A percentile compares a stretch with the other conserved stretches of the same genome.
Conservation (phyloP, 2,113 vertebrate genomes). For the Trematocara marginatum region DNA sequence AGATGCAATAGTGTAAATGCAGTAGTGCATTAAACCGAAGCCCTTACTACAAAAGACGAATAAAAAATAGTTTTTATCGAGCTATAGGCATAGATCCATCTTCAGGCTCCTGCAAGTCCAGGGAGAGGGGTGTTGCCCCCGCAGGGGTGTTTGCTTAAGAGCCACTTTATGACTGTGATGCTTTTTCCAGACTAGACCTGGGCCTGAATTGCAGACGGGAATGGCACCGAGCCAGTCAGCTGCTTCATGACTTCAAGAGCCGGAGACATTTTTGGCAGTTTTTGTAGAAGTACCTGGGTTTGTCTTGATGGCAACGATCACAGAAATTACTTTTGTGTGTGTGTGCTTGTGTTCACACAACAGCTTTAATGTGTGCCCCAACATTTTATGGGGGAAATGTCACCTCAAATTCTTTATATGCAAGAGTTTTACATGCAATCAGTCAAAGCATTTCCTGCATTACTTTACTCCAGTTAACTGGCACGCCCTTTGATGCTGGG, state of each 20-base stretch:
- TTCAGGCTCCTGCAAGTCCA: constrained; percentile 5
- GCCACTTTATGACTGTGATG: constrained; percentile 67
- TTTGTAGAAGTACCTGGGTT: background rate
- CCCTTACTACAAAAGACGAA: background rate
- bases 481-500: constrained; percentile 18
- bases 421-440: constrained; percentile 26
- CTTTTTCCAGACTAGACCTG: constrained; percentile 67
- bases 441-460: constrained; percentile 47
- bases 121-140: constrained; percentile 37
- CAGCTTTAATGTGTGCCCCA: background rate
- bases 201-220: constrained; percentile 37
- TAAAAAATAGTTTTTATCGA: constrained; percentile 25
- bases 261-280: background rate
- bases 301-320: background rate
- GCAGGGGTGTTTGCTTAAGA: constrained; percentile 65
- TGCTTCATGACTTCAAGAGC: constrained; percentile 26
- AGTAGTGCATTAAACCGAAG: background rate
- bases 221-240: constrained; percentile 34
- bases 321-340: background rate
- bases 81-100: constrained; percentile 8
- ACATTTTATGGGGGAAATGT: background rate
- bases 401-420: background rate
- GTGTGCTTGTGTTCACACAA: background rate
- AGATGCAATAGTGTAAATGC: constrained; percentile 12
- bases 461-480: constrained; percentile 31